Evolutionary conservation across 1,140 invertebrate genomes (phyloP), one percentile per base, ranked within the genome.

Genomic region (Rhagoletis zephyria): DNA sequence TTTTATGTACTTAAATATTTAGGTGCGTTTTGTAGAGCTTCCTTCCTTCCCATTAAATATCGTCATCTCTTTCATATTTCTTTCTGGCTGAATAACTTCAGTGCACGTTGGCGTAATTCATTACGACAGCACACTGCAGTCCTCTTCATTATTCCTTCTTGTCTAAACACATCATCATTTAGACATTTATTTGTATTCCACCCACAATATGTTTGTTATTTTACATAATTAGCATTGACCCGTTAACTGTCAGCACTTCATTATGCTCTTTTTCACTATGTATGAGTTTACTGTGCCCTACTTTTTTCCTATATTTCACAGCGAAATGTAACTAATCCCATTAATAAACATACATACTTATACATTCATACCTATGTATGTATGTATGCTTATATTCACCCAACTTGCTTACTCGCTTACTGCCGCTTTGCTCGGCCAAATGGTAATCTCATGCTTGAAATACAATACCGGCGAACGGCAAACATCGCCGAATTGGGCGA

Each of bases 1-100:
- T 74, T 48, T 74, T 74, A 74, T 74, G 42, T 74, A n/a, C n/a
- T n/a, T n/a, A 45, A 45, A 70, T 74, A 74, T 74, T 74, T 74
- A 40, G 2, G 40, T 3, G 12, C 9, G 12, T 42, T 63, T 63
- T 63, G 7, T 63, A 63, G 61, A 63, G 61, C 4, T 63, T 63
- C 61, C 61, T 63, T 5, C 0, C 61, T 14, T 63, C 9, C 4
- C 51, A 56, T 30, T 30, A 30, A 30, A 30, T 30, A 1, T 30
- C 30, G 30, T 30, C 30, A 30, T 30, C 30, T 30, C 30, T 30
- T 30, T 30, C 30, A 0, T 30, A 0, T 30, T 30, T 30, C 0
- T 30, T 30, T 30, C 30, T 30, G 1, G 30, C 30, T 30, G 0
- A 30, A 1, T 45, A 70, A 70, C 42, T 45, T 70, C 67, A 48